phyloP scores from a whole-genome alignment of 64 coral and sea anemone genomes.

The Montipora sp. region DNA sequence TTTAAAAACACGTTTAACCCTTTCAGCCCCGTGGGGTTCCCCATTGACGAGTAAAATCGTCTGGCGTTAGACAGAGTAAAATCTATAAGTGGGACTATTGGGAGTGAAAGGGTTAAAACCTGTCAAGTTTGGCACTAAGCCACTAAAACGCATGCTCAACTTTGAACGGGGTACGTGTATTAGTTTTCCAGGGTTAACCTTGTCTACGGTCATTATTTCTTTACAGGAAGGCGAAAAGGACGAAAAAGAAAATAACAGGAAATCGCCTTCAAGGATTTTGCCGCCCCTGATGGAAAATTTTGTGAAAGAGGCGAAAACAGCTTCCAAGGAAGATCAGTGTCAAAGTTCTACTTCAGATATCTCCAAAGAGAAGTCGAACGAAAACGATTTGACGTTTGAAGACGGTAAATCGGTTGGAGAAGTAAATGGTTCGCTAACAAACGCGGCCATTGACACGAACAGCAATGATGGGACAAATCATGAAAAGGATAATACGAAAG shows the following conservation, averaged over 20 bases:
- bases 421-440: background rate
- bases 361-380: background rate
- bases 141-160: no score
- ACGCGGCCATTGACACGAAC: background rate
- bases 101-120: no score
- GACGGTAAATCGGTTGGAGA: background rate
- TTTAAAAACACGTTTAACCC: no score
- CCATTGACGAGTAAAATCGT: no score
- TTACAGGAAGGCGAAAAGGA: conserved; percentile 25
- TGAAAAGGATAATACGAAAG: background rate
- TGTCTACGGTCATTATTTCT: background rate
- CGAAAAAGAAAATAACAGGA: background rate
- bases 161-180: no score
- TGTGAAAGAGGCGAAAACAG: conserved; percentile 47
- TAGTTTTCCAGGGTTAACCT: no score
- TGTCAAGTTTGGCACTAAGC: no score
- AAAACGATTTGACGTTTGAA: background rate
- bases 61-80: no score
- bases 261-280: background rate
- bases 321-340: background rate
- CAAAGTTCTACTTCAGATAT: background rate
- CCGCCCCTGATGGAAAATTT: conserved; percentile 50
- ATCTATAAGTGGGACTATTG: no score
- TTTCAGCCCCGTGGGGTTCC: no score
- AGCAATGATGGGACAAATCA: background rate